phyloP scores from a whole-genome alignment of 2,888 invertebrate genomes.

The Arrhopalites spinosus region DNA sequence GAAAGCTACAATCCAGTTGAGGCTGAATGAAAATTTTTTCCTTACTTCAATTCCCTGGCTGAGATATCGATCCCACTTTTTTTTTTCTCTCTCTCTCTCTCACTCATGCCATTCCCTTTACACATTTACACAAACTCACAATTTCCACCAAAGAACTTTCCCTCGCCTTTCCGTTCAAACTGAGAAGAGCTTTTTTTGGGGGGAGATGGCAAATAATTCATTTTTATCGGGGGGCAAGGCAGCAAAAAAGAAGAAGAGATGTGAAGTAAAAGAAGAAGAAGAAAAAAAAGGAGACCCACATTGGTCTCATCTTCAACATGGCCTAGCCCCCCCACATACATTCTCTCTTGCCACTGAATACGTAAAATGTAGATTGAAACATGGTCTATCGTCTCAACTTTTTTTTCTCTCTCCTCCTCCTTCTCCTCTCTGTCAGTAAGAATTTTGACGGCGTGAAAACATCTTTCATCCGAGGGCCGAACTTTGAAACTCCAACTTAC shows the following conservation, averaged over 20 bases:
- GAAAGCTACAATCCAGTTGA: not conserved
- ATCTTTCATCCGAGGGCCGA: not conserved
- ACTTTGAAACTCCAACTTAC: not conserved
- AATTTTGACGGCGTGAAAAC: not conserved
- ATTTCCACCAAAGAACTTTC: slow-evolving; percentile 16
- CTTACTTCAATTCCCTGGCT: slow-evolving; percentile 23
- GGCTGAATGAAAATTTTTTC: slow-evolving; percentile 33
- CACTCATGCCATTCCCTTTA: slow-evolving; percentile 22
- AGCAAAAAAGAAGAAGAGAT: not conserved
- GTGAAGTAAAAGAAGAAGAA: not conserved
- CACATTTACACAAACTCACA: slow-evolving; percentile 13
- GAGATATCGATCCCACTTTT: slow-evolving; percentile 37
- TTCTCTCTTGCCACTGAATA: not conserved
- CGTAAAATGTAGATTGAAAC: slow-evolving; percentile 40
- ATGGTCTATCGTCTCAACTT: slow-evolving; percentile 40
- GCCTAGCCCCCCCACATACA: not conserved
- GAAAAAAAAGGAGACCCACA: not conserved
- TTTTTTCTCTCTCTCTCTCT: slow-evolving; percentile 27
- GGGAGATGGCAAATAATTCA: slow-evolving; percentile 53
- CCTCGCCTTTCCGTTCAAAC: slow-evolving; percentile 1
- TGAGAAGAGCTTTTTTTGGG: slow-evolving; percentile 8
- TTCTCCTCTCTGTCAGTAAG: not conserved
- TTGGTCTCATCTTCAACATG: not conserved
- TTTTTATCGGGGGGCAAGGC: slow-evolving; percentile 50
- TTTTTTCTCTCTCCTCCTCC: not conserved